phyloP scores from a whole-genome alignment of 30 jellyfish, hydroid and myxozoan species.

The Aurelia sp. region DNA sequence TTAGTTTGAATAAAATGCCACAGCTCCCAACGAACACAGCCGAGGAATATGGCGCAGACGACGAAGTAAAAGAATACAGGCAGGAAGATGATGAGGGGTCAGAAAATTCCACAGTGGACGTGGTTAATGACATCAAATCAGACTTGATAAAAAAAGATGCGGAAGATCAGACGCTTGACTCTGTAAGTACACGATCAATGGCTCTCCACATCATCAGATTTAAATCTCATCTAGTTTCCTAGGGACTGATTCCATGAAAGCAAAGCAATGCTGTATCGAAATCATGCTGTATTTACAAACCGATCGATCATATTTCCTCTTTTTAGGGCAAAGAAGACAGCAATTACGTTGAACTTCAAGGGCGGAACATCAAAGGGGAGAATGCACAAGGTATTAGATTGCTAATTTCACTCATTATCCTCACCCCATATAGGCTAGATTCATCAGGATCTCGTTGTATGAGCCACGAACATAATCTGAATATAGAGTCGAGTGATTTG shows the following conservation, averaged over 20 bases:
- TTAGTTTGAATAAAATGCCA: slow-evolving; percentile 78
- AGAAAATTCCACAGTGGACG: slow-evolving; percentile 95
- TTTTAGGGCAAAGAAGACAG: slow-evolving; percentile 75
- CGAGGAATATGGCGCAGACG: slow-evolving; percentile 98
- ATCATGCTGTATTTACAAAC: slow-evolving; percentile 8
- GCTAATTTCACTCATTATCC: slow-evolving; percentile 2
- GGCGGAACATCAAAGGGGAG: slow-evolving; percentile 85
- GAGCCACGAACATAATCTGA: too few species aligned
- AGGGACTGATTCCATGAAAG: background rate
- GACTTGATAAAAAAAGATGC: slow-evolving; percentile 94
- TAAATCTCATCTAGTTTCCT: slow-evolving; percentile 18
- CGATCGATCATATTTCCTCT: too few species aligned
- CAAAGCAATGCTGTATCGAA: slow-evolving; percentile 13
- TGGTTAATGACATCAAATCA: slow-evolving; percentile 92
- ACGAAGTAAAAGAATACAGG: slow-evolving; percentile 85
- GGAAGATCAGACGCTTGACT: slow-evolving; percentile 86
- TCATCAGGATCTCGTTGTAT: too few species aligned
- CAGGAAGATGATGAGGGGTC: slow-evolving; percentile 96
- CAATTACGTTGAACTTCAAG: slow-evolving; percentile 69
- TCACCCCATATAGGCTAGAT: background rate
- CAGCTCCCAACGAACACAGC: slow-evolving; percentile 98
- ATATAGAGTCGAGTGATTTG: background rate
- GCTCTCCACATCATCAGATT: slow-evolving; percentile 31
- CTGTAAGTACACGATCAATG: slow-evolving; percentile 64
- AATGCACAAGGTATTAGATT: slow-evolving; percentile 59